Base-by-base conservation (phyloP, 1,140 invertebrate genomes). In the Bombus balteatus region DNA sequence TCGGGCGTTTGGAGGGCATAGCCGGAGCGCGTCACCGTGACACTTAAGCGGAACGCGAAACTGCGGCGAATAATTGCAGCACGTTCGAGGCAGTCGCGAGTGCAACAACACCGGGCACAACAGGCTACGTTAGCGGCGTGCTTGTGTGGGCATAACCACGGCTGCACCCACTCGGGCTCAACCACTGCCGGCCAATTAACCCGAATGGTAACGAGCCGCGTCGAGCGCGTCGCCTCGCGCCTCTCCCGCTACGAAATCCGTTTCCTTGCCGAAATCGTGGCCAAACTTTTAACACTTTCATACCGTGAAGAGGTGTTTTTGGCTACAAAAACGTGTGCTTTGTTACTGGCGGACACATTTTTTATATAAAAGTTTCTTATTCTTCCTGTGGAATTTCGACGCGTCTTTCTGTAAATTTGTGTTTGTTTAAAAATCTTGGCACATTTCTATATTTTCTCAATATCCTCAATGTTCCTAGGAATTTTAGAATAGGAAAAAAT, bases 1-100 rank as follows among this genome's bases (percentile, higher is more conserved):
- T 92, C 92, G 93, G 92, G 88, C 92, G 92, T 94, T 94, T 93
- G 92, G 92, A 93, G 93, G 92, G 92, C 93, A 92, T 90, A 93
- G 89, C 85, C 94, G 92, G 92, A 95, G 93, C 94, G 93, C 75
- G 75, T 94, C 91, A 92, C 90, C 91, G 91, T 92, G 92, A 94
- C 91, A 87, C 89, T 77, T 89, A 87, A 89, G 88, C 91, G 93
- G 91, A 94, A 93, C 92, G 88, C 83, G 88, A 87, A 87, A 89
- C 81, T 92, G 89, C 90, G 68, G 86, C 87, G 86, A 90, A 91
- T 93, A 95, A 93, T 95, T 94, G 93, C 93, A 65, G 76, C 84
- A 86, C 88, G 88, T 89, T 89, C 83, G 88, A 89, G 77, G 65
- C 81, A 87, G 84, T 68, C 87, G 87, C 88, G 87, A 89, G 86